Base-by-base conservation (phyloP, 2,113 vertebrate genomes). In the Syrmaticus mikado region DNA sequence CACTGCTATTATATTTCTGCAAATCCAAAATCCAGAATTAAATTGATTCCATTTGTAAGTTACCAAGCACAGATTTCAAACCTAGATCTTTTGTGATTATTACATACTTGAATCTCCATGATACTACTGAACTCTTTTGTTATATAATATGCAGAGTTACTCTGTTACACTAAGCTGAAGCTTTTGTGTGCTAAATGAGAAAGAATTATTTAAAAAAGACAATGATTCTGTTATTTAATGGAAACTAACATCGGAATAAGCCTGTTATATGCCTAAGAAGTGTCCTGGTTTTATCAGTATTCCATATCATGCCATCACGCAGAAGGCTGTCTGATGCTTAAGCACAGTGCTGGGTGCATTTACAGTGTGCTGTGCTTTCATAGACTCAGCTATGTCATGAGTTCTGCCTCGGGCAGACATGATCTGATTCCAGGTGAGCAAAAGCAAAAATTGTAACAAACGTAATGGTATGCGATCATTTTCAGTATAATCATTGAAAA, bases 1-100 rank as follows among this genome's bases (percentile, higher is more conserved):
- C 7, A 53, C 1, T 11, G 41, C 48, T 5, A n/a, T 10, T 62
- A 25, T 27, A 19, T 1, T 50, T 50, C 15, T 1, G 1, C 17
- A 89, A 64, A 65, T 52, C 24, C 52, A 67, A 30, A 90, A 72
- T 20, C 20, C 52, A 68, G n/a, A 93, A 70, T 17, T 86, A 83
- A 85, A 74, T 36, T 80, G 34, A 4, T 0, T 61, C 8, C 1
- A n/a, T 85, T 65, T 72, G 13, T 57, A 13, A 72, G 17, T 55
- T 65, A n/a, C 13, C 27, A 80, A 40, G 10, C 17, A 71, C 14
- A 12, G 60, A 60, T 28, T 93, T 77, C 9, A 83, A 52, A 60
- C 7, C 46, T 4, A 73, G 6, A 55, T 32, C 0, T 87, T 75
- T 20, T 19, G 4, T 15, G 65, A 53, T 66, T 58, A 78, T 75